Conservation (phyloP, 2,113 vertebrate species). For the Oriolus oriolus region DNA sequence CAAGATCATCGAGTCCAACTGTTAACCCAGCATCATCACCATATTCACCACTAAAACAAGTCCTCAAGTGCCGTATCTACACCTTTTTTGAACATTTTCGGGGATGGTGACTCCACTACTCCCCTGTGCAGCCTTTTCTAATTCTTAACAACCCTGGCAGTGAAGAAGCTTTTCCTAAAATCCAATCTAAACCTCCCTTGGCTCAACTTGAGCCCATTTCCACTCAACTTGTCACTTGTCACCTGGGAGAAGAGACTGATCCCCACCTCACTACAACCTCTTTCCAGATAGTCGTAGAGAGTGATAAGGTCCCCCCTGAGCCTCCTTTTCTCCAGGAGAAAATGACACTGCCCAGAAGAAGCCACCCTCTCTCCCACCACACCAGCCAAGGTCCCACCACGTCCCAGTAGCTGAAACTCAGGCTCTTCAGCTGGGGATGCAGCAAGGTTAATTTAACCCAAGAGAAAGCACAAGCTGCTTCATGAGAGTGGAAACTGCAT, state of each 20-base stretch:
- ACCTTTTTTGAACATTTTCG: neutral
- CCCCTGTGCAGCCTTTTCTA: neutral
- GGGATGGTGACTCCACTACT: neutral
- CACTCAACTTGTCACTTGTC: neutral
- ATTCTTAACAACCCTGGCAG: neutral
- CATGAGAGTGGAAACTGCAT: neutral
- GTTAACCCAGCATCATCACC: neutral
- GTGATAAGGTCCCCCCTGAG: neutral
- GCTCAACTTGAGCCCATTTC: neutral
- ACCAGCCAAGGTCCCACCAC: neutral
- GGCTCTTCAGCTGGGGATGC: neutral
- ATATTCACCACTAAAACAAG: neutral
- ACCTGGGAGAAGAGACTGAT: neutral
- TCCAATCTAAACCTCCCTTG: neutral
- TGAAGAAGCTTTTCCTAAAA: neutral
- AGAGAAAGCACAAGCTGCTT: neutral
- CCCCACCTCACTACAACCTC: neutral
- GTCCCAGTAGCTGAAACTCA: neutral
- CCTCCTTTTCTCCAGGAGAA: neutral
- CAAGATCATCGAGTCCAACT: neutral
- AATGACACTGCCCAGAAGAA: neutral
- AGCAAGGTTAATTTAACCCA: neutral
- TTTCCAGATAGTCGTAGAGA: neutral
- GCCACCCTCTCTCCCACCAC: neutral
- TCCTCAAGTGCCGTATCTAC: neutral